Evolutionary conservation across 92 coral and sea anemone species (phyloP).

Genomic region (Paragorgia papillata): DNA sequence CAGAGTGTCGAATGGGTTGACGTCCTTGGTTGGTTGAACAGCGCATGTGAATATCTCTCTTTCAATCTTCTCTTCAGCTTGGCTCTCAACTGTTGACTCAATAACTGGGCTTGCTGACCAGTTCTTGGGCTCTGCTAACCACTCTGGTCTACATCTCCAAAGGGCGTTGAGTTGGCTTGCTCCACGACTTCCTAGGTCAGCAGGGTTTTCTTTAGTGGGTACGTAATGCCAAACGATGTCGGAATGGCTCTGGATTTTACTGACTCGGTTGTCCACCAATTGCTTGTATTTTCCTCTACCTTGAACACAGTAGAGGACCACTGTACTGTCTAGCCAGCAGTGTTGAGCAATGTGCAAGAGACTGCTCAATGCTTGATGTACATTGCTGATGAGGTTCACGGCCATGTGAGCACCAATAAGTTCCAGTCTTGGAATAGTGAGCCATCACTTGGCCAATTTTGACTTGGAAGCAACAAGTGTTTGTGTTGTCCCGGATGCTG

Average conservation of each 20-base stretch:
- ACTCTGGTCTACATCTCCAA: background rate
- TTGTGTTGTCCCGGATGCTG: constrained; percentile 53
- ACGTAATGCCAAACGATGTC: constrained; percentile 49
- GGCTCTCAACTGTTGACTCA: background rate
- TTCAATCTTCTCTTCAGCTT: background rate
- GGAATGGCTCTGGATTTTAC: constrained; percentile 36
- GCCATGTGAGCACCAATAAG: constrained; percentile 53
- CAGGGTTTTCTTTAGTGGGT: constrained; percentile 51
- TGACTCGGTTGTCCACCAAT: constrained; percentile 45
- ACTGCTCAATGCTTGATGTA: constrained; percentile 10
- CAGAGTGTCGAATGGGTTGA: background rate
- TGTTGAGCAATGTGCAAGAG: background rate
- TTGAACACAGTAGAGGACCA: constrained; percentile 50
- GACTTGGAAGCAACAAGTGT: constrained; percentile 55
- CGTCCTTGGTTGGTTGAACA: background rate
- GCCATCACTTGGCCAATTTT: constrained; percentile 38
- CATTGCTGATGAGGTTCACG: constrained; percentile 42
- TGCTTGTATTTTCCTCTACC: constrained; percentile 47
- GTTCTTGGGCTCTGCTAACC: background rate
- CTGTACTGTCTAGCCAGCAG: constrained; percentile 51
- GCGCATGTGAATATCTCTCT: background rate
- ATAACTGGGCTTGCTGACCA: background rate
- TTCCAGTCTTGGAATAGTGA: constrained; percentile 47
- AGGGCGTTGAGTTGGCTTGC: constrained; percentile 5
- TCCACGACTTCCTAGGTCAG: constrained; percentile 50